These are phyloP conservation scores for Apistogramma diplotaenia DNA, from an alignment of 2,113 vertebrate genomes.

Conservation along the genomic window DNA sequence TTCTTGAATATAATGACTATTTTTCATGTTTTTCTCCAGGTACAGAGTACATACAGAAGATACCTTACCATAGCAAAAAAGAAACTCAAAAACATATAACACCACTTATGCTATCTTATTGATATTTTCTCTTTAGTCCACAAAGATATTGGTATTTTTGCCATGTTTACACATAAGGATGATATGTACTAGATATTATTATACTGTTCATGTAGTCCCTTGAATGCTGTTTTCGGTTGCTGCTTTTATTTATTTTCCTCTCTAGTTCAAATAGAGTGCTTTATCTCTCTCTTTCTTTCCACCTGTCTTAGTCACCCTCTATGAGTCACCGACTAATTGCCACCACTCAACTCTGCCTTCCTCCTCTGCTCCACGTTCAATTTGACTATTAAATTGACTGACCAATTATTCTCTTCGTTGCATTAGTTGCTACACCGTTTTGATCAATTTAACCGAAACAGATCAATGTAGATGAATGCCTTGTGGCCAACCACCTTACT, in stretches of 20 bases:
- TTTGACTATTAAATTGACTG: constrained; percentile 21
- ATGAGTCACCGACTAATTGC: constrained; percentile 36
- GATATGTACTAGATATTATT: not conserved
- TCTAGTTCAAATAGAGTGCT: not conserved
- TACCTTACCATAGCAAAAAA: not conserved
- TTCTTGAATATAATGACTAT: not conserved
- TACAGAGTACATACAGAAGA: not conserved
- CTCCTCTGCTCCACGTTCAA: not conserved
- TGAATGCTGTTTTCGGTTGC: not conserved
- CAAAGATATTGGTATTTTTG: not conserved
- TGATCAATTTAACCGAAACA: constrained; percentile 18
- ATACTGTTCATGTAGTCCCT: not conserved
- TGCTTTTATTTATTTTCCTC: not conserved
- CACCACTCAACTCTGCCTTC: not conserved
- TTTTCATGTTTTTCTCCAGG: not conserved
- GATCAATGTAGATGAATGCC: constrained; percentile 27
- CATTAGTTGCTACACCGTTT: not conserved
- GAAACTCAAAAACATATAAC: not conserved
- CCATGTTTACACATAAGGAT: not conserved
- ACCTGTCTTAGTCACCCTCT: constrained; percentile 13
- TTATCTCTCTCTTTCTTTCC: not conserved
- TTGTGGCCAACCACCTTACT: not conserved
- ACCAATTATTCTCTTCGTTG: constrained; percentile 26
- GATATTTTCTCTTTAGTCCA: not conserved
- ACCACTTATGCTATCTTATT: not conserved